Evolutionary conservation across 2,113 vertebrate genomes (phyloP).

Genomic region (Strix aluco): DNA sequence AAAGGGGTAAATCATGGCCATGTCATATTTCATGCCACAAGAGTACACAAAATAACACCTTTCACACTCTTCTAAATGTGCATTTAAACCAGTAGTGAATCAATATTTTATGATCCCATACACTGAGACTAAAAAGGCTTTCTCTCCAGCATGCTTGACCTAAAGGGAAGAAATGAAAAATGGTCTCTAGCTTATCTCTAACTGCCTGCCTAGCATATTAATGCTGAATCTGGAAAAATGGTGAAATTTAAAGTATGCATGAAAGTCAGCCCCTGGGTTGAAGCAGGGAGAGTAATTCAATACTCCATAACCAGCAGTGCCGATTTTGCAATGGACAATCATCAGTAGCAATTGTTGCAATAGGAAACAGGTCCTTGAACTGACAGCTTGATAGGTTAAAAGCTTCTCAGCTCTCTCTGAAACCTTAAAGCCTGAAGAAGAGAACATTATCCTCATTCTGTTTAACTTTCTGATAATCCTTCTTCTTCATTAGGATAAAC

Average conservation of each 20-base stretch:
- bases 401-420: not conserved
- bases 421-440: not conserved
- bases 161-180: conserved; percentile 33
- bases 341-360: not conserved
- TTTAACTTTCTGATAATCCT: not conserved
- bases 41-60: not conserved
- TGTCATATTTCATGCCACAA: not conserved
- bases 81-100: not conserved
- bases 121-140: not conserved
- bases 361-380: not conserved
- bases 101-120: conserved; percentile 17
- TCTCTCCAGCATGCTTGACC: not conserved
- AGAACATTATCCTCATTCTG: not conserved
- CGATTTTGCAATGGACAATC: not conserved
- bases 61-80: not conserved
- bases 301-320: not conserved
- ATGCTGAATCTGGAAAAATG: not conserved
- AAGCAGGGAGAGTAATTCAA: not conserved
- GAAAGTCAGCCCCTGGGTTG: not conserved
- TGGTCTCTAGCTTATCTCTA: not conserved
- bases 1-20: not conserved
- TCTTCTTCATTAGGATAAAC: not conserved
- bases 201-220: not conserved
- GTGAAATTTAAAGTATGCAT: not conserved
- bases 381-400: not conserved